Evolutionary conservation across 2,797 vertebrate genomes (phyloP).

Genomic region (Pelobates cultripes): DNA sequence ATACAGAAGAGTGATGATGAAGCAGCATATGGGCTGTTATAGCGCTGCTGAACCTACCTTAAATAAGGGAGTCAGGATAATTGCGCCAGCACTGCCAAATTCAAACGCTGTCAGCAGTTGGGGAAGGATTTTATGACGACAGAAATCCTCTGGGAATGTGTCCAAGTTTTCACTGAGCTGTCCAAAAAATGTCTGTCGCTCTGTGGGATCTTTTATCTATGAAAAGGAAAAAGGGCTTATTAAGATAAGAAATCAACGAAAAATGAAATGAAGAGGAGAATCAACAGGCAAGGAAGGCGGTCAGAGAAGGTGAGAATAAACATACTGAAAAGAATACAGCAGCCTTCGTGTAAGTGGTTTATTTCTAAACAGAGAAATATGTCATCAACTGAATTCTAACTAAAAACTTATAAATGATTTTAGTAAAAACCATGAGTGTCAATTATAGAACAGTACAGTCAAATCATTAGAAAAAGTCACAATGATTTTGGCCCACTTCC

Average conservation of each 20-base stretch:
- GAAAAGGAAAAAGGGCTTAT: neutral
- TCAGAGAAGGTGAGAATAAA: too few relatives aligned
- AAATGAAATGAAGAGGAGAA: neutral
- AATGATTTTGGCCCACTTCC: too few relatives aligned
- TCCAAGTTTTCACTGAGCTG: conserved; percentile 88
- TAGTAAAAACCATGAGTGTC: too few relatives aligned
- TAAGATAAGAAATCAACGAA: neutral
- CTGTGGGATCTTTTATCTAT: conserved; percentile 88
- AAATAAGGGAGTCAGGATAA: conserved; percentile 89
- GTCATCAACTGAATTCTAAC: too few relatives aligned
- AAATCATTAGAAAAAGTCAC: too few relatives aligned
- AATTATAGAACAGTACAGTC: too few relatives aligned
- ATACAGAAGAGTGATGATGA: too few relatives aligned
- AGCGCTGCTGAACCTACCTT: conserved; percentile 71
- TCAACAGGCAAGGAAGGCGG: neutral
- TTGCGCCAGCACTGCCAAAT: conserved; percentile 86
- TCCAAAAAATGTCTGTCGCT: conserved; percentile 92
- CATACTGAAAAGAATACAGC: too few relatives aligned
- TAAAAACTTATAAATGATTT: too few relatives aligned
- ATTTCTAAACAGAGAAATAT: too few relatives aligned
- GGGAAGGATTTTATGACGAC: conserved; percentile 90
- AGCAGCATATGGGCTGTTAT: too few relatives aligned
- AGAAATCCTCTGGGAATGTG: conserved; percentile 89
- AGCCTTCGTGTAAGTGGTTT: too few relatives aligned
- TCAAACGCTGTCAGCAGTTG: conserved; percentile 90